Evolutionary conservation across 64 coral and sea anemone species (phyloP), one percentile per base, ranked within the genome.

Genomic region (Actinia tenebrosa): DNA sequence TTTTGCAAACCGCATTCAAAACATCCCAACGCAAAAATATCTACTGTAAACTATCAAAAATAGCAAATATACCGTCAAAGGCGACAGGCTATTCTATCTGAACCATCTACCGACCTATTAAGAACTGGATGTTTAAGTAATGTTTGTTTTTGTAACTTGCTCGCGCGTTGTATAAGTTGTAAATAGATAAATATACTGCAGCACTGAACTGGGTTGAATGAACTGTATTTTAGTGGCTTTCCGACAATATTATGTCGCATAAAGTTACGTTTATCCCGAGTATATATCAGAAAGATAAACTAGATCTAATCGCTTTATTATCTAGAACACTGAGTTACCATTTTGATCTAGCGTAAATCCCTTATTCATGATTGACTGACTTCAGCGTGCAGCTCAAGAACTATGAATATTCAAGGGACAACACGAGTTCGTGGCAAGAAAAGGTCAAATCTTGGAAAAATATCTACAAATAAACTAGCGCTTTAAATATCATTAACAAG

Each of bases 311-410:
- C 26, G 7, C 26, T 42, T 11, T 10, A 69, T 22, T 8, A 10
- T 5, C 47, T 69, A 69, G 18, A 3, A 30, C 14, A 15, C 7
- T 75, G 27, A 30, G 26, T 75, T 15, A 26, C 10, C 7, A 26
- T 75, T 42, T 26, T 30, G 69, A 30, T 43, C 25, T 15, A 2
- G 69, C 42, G 15, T 61, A 16, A 75, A 15, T 2, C 2, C 15
- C 56, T 58, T 42, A 42, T 81, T 81, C 79, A 81, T 81, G 79
- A 81, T 20, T 81, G 79, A 81, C n/a, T 81, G 79, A 81, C 53
- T 81, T 81, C 79, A 81, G 79, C 79, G 79, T 81, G 43, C 45
- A 22, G 13, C 19, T 43, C 26, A 44, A 45, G 79, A 17, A 79
- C 10, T 75, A 81, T 81, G 79, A 81, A 81, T 81, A 81, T 81